A percentile compares a stretch with the other conserved stretches of the same genome.
These are phyloP conservation scores for Apodemia mormo DNA, from an alignment of 2,888 invertebrate genomes.

Conservation along the genomic window DNA sequence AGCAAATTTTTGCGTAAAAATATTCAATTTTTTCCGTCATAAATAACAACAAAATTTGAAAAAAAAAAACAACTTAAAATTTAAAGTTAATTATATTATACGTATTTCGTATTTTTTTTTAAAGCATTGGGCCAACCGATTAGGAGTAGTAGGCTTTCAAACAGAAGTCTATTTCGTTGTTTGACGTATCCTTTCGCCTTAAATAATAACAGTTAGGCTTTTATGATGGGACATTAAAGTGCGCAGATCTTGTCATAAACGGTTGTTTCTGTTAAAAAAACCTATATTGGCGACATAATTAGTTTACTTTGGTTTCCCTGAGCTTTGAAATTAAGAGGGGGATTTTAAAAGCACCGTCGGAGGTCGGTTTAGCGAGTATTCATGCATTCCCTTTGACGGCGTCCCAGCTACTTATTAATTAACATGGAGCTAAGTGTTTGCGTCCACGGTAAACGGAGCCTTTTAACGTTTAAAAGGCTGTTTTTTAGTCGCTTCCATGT, in stretches of 20 bases:
- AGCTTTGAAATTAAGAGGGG: conserved; percentile 69
- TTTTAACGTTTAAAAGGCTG: conserved; percentile 78
- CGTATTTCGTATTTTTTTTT: too few relatives aligned
- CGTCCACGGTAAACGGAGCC: conserved; percentile 79
- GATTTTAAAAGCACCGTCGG: conserved; percentile 76
- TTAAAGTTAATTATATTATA: too few relatives aligned
- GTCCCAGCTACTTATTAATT: conserved; percentile 80
- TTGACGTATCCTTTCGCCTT: too few relatives aligned
- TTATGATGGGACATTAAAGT: background rate
- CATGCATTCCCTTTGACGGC: conserved; percentile 81
- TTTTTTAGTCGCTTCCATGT: conserved; percentile 64
- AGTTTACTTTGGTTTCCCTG: conserved; percentile 76
- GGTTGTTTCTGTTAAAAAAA: conserved; percentile 52
- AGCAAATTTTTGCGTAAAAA: too few relatives aligned
- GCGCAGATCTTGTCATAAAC: conserved; percentile 26
- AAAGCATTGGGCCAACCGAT: too few relatives aligned
- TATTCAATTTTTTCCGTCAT: too few relatives aligned
- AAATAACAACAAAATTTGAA: too few relatives aligned
- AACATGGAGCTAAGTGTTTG: conserved; percentile 79
- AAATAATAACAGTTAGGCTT: too few relatives aligned
- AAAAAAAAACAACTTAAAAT: too few relatives aligned
- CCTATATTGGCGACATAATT: conserved; percentile 74
- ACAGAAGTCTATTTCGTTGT: too few relatives aligned
- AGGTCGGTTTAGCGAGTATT: conserved; percentile 74
- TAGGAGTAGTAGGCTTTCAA: too few relatives aligned